phyloP scores from a whole-genome alignment of 2,113 vertebrate species.

The Equus przewalskii region DNA sequence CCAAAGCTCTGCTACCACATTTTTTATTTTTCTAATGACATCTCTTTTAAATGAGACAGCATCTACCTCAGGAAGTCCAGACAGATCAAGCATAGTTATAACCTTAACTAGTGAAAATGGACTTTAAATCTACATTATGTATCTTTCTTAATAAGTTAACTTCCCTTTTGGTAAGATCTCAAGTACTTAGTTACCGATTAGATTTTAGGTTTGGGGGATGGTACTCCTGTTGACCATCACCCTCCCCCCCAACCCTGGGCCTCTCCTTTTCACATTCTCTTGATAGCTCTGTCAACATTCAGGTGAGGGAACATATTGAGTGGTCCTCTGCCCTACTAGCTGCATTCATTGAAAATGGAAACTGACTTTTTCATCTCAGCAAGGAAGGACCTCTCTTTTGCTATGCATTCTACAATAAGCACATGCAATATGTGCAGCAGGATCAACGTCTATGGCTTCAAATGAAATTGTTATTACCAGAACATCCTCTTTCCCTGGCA shows the following conservation, averaged over 20 bases:
- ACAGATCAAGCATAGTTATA: background rate
- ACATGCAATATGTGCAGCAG: background rate
- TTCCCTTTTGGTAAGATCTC: background rate
- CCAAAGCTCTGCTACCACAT: background rate
- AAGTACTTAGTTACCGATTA: background rate
- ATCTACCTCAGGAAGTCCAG: background rate
- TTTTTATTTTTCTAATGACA: background rate
- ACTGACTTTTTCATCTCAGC: constrained; percentile 73
- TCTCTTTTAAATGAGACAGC: background rate
- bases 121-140: background rate
- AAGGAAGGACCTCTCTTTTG: constrained; percentile 57
- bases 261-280: too few relatives aligned
- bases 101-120: background rate
- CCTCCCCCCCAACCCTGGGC: accelerated
- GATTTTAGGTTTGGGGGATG: too few relatives aligned
- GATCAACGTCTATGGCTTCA: constrained; percentile 14
- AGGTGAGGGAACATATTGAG: background rate
- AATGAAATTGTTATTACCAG: background rate
- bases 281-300: background rate
- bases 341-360: constrained; percentile 26
- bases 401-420: background rate
- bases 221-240: accelerated
- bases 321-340: constrained; percentile 55
- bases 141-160: background rate
- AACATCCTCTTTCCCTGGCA: background rate